phyloP scores from a whole-genome alignment of 2,113 vertebrate genomes.

The Elephas maximus region DNA sequence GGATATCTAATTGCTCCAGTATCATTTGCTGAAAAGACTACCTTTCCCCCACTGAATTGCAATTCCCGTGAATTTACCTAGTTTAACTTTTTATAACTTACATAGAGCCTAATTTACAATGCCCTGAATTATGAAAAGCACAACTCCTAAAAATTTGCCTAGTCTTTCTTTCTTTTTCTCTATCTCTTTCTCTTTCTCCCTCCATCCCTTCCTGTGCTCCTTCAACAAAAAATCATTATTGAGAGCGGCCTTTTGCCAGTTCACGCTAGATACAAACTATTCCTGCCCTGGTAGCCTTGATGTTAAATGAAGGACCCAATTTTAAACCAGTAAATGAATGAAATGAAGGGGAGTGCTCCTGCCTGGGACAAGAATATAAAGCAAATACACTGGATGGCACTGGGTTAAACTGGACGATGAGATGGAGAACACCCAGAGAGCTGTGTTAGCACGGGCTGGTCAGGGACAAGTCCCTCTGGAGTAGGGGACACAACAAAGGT shows the following conservation, averaged over 20 bases:
- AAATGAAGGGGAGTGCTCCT: rapidly evolving
- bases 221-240: background rate
- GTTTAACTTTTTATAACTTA: background rate
- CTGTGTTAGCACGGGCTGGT: background rate
- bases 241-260: background rate
- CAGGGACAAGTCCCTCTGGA: too few species aligned
- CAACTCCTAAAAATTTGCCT: background rate
- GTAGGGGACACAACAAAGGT: background rate
- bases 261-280: rapidly evolving
- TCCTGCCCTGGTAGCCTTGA: rapidly evolving
- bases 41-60: background rate
- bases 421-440: background rate
- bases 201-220: background rate
- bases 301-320: rapidly evolving
- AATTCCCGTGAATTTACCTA: background rate
- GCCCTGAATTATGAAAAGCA: background rate
- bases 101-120: background rate
- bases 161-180: background rate
- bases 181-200: rapidly evolving
- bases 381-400: background rate
- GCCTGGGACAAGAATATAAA: background rate
- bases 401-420: too few species aligned
- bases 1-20: rapidly evolving
- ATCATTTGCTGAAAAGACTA: rapidly evolving
- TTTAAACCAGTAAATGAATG: background rate